phyloP scores from a whole-genome alignment of 2,888 invertebrate species.

The Plemyria rubiginata region DNA sequence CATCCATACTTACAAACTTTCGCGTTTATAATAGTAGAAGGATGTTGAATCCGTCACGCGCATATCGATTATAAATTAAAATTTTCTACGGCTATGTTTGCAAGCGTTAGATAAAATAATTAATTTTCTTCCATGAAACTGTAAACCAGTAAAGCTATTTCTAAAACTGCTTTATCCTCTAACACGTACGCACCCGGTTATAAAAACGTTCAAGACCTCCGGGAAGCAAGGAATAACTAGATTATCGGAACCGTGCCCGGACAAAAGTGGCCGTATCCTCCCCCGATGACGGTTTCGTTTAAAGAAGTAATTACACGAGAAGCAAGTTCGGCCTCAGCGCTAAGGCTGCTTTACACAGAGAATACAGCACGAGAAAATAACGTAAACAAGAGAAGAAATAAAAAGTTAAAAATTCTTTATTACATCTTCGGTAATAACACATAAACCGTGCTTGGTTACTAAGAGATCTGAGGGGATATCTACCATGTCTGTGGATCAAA shows the following conservation, averaged over 20 bases:
- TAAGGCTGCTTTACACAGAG: slow-evolving; percentile 18
- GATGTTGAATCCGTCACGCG: no score
- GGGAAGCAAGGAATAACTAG: slow-evolving; percentile 62
- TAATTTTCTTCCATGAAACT: not conserved
- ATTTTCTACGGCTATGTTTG: no score
- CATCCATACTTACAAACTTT: no score
- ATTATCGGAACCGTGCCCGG: slow-evolving; percentile 69
- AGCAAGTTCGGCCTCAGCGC: slow-evolving; percentile 65
- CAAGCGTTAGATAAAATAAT: no score
- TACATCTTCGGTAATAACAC: no score
- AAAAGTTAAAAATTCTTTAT: no score
- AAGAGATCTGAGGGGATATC: no score
- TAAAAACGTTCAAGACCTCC: slow-evolving; percentile 44
- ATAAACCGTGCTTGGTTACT: no score
- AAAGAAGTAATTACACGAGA: slow-evolving; percentile 82
- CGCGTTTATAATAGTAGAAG: no score
- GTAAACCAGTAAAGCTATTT: slow-evolving; percentile 17
- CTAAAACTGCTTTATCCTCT: slow-evolving; percentile 30
- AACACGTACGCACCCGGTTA: slow-evolving; percentile 43
- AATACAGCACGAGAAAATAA: slow-evolving; percentile 9
- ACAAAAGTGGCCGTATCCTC: slow-evolving; percentile 69
- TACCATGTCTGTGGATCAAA: no score
- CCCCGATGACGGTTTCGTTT: slow-evolving; percentile 73
- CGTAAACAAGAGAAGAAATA: not conserved
- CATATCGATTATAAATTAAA: no score